Evolutionary conservation across 2,888 invertebrate genomes (phyloP).

Genomic region (Apodemia hepburni): DNA sequence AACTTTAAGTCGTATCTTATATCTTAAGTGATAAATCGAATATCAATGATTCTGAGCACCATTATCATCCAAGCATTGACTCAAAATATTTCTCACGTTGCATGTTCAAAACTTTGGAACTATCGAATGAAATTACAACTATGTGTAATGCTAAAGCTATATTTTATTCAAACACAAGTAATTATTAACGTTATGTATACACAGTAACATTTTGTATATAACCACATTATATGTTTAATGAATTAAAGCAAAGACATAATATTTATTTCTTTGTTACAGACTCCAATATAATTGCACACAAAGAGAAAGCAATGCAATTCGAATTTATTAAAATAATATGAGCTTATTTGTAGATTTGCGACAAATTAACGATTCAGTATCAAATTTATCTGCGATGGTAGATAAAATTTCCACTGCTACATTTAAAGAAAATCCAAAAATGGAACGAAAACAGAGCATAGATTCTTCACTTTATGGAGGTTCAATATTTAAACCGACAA

Average conservation of each 20-base stretch:
- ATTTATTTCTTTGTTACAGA: constrained; percentile 28
- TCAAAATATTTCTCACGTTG: no score
- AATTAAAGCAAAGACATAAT: not conserved
- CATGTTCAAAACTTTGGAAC: no score
- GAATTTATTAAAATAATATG: constrained; percentile 39
- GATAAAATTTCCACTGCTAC: constrained; percentile 66
- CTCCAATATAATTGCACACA: not conserved
- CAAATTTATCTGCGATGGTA: constrained; percentile 72
- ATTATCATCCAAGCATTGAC: no score
- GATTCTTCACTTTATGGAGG: constrained; percentile 50
- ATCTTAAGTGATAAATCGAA: no score
- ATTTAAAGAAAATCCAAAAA: constrained; percentile 45
- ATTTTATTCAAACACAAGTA: no score
- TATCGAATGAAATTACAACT: no score
- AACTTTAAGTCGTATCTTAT: no score
- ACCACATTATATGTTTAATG: not conserved
- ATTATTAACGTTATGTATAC: not conserved
- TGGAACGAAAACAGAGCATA: constrained; percentile 47
- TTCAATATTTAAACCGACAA: constrained; percentile 63
- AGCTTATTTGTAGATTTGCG: constrained; percentile 75
- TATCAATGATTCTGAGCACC: no score
- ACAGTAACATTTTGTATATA: not conserved
- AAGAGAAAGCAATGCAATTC: not conserved
- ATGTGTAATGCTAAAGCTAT: no score
- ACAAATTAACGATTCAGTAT: constrained; percentile 71